Conservation (phyloP, 2,888 invertebrate species). For the Xestia sexstrigata region DNA sequence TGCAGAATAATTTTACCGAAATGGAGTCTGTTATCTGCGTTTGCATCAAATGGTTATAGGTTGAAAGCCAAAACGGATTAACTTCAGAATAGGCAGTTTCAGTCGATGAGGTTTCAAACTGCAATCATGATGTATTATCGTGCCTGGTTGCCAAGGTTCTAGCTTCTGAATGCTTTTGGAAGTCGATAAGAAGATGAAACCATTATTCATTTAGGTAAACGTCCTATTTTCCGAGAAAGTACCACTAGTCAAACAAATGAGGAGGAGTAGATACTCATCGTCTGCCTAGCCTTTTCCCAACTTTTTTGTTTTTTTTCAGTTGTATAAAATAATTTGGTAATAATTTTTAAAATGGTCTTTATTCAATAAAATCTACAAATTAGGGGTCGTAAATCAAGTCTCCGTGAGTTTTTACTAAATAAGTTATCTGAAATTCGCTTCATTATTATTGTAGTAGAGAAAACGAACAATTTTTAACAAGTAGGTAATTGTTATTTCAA, state of each 20-base stretch:
- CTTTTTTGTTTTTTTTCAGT: too few species aligned
- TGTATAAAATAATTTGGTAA: too few species aligned
- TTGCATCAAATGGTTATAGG: conserved; percentile 24
- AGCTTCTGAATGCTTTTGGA: not conserved
- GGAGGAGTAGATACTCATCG: not conserved
- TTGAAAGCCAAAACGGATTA: conserved; percentile 22
- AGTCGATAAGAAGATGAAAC: not conserved
- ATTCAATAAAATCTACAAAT: too few species aligned
- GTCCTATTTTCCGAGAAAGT: not conserved
- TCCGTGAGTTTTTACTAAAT: too few species aligned
- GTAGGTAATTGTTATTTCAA: too few species aligned
- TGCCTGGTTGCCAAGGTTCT: too few species aligned
- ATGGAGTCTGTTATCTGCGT: conserved; percentile 43
- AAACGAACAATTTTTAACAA: too few species aligned
- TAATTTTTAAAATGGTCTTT: too few species aligned
- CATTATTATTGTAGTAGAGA: too few species aligned
- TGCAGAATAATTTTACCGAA: conserved; percentile 4
- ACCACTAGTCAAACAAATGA: too few species aligned
- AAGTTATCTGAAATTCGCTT: too few species aligned
- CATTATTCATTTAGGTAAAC: not conserved
- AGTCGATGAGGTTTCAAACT: conserved; percentile 4
- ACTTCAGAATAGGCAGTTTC: conserved; percentile 11
- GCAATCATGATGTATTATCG: conserved; percentile 8
- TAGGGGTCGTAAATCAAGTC: too few species aligned
- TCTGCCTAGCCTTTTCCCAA: not conserved